Percentiles rank a stretch among this genome's conserved stretches.
Evolutionary conservation across 2,113 vertebrate species (phyloP).

Genomic region (Pimephales promelas): DNA sequence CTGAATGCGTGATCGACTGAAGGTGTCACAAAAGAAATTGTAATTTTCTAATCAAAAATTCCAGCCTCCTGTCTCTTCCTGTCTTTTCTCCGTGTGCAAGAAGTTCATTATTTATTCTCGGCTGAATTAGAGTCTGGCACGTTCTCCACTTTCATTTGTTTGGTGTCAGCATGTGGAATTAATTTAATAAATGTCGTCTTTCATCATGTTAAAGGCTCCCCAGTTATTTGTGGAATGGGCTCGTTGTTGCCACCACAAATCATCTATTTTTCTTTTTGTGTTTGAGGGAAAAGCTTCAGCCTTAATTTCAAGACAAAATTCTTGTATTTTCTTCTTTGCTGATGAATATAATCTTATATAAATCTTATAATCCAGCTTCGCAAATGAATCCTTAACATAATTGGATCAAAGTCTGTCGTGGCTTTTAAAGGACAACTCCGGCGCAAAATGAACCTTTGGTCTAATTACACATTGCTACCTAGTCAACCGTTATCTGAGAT

Average conservation of each 20-base stretch:
- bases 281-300: not conserved
- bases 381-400: not conserved
- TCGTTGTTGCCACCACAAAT: slow-evolving; percentile 40
- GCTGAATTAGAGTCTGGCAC: slow-evolving; percentile 48
- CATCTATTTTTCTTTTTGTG: not conserved
- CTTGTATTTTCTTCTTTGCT: not conserved
- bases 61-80: slow-evolving; percentile 32
- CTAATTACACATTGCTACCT: too few species aligned
- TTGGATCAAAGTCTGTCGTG: not conserved
- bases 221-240: slow-evolving; percentile 51
- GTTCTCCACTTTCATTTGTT: slow-evolving; percentile 57
- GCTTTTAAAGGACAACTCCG: too few species aligned
- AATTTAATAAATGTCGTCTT: slow-evolving; percentile 57
- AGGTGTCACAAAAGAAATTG: slow-evolving; percentile 4
- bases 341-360: not conserved
- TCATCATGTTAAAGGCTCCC: slow-evolving; percentile 55
- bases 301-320: not conserved
- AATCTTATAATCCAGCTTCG: not conserved
- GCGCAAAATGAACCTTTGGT: too few species aligned
- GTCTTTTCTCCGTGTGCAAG: slow-evolving; percentile 26
- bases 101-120: slow-evolving; percentile 60
- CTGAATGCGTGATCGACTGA: not conserved
- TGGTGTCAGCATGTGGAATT: slow-evolving; percentile 59
- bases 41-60: slow-evolving; percentile 25
- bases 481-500: too few species aligned